Conservation (phyloP, 2,797 vertebrate genomes). For the Malurus splendens region DNA sequence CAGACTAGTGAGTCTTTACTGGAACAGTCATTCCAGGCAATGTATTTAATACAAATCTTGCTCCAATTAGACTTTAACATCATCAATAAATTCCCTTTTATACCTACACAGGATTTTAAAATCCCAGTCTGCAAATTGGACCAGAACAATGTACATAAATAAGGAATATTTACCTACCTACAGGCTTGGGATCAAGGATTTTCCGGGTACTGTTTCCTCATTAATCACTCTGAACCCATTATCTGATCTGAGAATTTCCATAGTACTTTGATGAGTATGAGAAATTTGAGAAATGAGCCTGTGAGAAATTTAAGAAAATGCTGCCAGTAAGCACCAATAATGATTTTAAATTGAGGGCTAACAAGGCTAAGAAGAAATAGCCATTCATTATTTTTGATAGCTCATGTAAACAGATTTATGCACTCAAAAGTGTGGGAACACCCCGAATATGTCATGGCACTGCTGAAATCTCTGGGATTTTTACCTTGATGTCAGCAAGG, state of each 20-base stretch:
- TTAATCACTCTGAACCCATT: not conserved
- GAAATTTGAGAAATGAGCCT: too few species aligned
- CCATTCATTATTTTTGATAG: not conserved
- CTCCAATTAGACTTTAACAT: not conserved
- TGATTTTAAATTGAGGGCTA: not conserved
- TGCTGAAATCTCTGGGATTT: not conserved
- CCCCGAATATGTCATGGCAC: not conserved
- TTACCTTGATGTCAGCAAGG: not conserved
- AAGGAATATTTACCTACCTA: not conserved
- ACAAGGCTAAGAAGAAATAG: not conserved
- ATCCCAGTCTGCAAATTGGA: not conserved
- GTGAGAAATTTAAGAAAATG: not conserved
- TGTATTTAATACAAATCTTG: not conserved
- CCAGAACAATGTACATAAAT: not conserved
- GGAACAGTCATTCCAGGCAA: not conserved
- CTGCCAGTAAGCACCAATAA: not conserved
- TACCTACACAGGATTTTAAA: not conserved
- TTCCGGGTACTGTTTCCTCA: not conserved
- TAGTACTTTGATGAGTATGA: not conserved
- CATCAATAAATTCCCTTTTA: not conserved
- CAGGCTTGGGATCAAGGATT: not conserved
- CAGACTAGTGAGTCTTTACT: not conserved
- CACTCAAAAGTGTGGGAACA: not conserved
- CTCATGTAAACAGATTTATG: not conserved
- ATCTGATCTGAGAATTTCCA: not conserved